phyloP scores from a whole-genome alignment of 2,888 invertebrate genomes.

The Epinotia bilunana region DNA sequence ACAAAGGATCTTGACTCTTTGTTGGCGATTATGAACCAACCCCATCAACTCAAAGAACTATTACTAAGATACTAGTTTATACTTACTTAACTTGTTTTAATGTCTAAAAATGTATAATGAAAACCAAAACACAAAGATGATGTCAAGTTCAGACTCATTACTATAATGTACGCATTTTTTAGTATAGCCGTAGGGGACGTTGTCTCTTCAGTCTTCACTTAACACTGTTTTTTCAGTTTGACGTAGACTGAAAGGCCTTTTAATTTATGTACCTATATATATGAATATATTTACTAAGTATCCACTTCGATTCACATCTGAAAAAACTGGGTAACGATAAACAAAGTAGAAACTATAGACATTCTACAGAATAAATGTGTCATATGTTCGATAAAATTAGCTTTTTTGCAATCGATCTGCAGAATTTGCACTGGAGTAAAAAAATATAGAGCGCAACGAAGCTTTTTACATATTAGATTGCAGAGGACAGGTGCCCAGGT shows the following conservation, averaged over 20 bases:
- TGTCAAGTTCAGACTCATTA: neutral
- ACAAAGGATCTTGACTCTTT: constrained; percentile 16
- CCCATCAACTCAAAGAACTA: neutral
- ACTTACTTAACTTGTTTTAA: too few species aligned
- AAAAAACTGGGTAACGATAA: neutral
- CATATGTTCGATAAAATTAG: neutral
- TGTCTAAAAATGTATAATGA: too few species aligned
- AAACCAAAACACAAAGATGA: too few species aligned
- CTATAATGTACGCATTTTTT: neutral
- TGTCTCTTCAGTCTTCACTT: too few species aligned
- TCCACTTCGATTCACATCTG: neutral
- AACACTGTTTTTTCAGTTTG: too few species aligned
- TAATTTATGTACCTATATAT: neutral
- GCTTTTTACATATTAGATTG: constrained; percentile 30
- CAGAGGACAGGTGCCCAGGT: constrained; percentile 39
- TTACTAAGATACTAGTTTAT: neutral
- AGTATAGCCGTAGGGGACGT: too few species aligned
- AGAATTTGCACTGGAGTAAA: neutral
- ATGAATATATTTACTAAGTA: neutral
- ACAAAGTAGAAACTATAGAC: neutral
- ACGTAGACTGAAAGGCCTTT: too few species aligned
- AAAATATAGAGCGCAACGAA: constrained; percentile 14
- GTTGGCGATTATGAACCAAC: neutral
- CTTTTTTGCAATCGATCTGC: neutral
- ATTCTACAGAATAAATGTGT: neutral